Base-by-base conservation (phyloP, 64 coral and sea anemone species). In the Platygyra sinensis region DNA sequence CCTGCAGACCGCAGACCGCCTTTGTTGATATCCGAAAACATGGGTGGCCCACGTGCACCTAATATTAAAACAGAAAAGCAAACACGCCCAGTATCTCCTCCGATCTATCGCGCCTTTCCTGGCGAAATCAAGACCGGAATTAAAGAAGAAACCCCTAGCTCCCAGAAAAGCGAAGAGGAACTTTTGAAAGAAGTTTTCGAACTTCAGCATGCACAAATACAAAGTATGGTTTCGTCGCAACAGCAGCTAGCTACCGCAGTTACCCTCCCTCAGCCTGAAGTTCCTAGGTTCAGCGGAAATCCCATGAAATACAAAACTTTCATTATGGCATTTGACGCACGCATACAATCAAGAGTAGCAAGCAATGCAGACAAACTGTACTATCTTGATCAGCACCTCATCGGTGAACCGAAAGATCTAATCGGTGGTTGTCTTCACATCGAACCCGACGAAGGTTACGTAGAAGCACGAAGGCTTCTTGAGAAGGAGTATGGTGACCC, bases 401-500 rank as follows among this genome's bases (percentile, higher is more conserved):
- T 22, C 39, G 86, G 86, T 2, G 90, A 93, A 62, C 90, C 87
- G 2, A 96, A 80, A 12, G 90, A 92, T 32, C 30, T 94, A 2
- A 80, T 90, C 10, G 52, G 79, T 33, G 65, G 83, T 0, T 95
- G 94, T 28, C 28, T 91, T 79, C n/a, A 91, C 9, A 61, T 78
- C 3, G 52, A 76, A 33, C 72, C 93, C 2, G 81, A 76, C 0
- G 50, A 54, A 31, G 78, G 94, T 12, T 95, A 89, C 72, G 1
- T 7, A 1, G 77, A 95, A 46, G 89, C 94, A 2, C 19, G 77
- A 78, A 4, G 72, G 5, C 42, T 92, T 78, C 72, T 88, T 9
- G 16, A 86, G 18, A 85, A 90, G 29, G 87, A 86, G 42, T 90
- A 89, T 30, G 88, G 93, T 17, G 88, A 91, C 24, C 83, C 93